These are phyloP conservation scores for Drosophila kurseongensis DNA, from an alignment of 1,140 invertebrate genomes.

Conservation along the genomic window DNA sequence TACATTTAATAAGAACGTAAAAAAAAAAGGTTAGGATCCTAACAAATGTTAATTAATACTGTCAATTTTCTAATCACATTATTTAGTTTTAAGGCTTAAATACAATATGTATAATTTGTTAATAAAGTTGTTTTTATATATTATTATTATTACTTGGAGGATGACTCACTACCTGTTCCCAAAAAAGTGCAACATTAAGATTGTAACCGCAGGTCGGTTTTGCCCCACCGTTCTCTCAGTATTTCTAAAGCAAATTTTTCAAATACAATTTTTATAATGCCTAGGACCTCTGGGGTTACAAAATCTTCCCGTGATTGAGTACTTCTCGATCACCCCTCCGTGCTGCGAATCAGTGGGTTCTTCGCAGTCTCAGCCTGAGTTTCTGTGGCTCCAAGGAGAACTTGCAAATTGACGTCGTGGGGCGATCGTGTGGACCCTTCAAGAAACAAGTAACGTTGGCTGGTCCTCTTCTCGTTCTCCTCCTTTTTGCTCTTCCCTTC, in stretches of 20 bases:
- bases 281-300: background rate
- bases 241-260: background rate
- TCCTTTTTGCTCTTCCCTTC: slow-evolving; percentile 24
- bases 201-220: too few species aligned
- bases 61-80: too few species aligned
- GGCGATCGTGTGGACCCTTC: slow-evolving; percentile 67
- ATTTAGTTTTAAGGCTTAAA: too few species aligned
- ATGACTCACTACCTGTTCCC: too few species aligned
- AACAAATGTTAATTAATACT: too few species aligned
- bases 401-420: slow-evolving; percentile 71
- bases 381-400: slow-evolving; percentile 48
- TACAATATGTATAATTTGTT: too few species aligned
- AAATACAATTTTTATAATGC: background rate
- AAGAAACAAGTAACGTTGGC: slow-evolving; percentile 54
- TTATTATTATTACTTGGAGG: too few species aligned
- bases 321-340: slow-evolving; percentile 1
- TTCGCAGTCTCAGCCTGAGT: slow-evolving; percentile 13
- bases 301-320: background rate
- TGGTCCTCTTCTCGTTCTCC: slow-evolving; percentile 26
- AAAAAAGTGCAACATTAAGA: too few species aligned
- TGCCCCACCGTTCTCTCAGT: background rate
- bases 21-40: too few species aligned
- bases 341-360: slow-evolving; percentile 20
- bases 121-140: too few species aligned
- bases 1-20: background rate